Percentiles rank a stretch among this genome's conserved stretches.
phyloP scores from a whole-genome alignment of 1,140 invertebrate species.

The Magallana angulata region DNA sequence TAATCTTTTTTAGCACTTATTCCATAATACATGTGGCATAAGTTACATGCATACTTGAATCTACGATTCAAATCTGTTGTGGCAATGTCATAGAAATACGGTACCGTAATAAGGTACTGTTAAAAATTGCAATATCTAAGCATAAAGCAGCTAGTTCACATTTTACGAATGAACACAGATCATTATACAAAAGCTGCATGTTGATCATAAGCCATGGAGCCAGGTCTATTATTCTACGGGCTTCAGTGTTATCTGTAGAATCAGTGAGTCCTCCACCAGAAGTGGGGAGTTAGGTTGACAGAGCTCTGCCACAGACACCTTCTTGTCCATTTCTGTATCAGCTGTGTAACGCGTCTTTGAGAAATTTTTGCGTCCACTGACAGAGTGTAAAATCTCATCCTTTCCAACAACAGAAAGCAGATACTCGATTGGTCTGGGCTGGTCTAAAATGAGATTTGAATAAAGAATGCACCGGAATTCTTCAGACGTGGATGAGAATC shows the following conservation, averaged over 20 bases:
- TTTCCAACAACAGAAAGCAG: constrained; percentile 78
- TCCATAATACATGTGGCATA: no score
- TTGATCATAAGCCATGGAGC: no score
- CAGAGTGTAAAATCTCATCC: constrained; percentile 76
- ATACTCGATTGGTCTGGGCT: constrained; percentile 79
- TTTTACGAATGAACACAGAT: no score
- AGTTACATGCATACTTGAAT: no score
- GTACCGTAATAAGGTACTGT: background rate
- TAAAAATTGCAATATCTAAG: no score
- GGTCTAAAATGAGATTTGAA: constrained; percentile 79
- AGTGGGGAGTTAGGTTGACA: constrained; percentile 68
- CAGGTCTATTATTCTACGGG: constrained; percentile 68
- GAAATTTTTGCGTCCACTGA: constrained; percentile 79
- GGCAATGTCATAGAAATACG: no score
- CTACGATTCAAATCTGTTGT: no score
- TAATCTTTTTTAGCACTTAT: no score
- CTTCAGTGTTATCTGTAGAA: constrained; percentile 73
- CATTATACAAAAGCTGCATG: no score
- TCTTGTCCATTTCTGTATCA: constrained; percentile 77
- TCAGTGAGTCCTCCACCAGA: constrained; percentile 70
- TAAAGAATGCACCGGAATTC: constrained; percentile 77
- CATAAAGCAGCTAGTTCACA: no score
- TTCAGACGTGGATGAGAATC: constrained; percentile 70
- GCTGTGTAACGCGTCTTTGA: constrained; percentile 78
- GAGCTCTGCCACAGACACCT: constrained; percentile 72